Percentiles rank a stretch among this genome's conserved stretches.
Conservation (phyloP, 2,113 vertebrate species). For the Epinephelus cyanopodus region DNA sequence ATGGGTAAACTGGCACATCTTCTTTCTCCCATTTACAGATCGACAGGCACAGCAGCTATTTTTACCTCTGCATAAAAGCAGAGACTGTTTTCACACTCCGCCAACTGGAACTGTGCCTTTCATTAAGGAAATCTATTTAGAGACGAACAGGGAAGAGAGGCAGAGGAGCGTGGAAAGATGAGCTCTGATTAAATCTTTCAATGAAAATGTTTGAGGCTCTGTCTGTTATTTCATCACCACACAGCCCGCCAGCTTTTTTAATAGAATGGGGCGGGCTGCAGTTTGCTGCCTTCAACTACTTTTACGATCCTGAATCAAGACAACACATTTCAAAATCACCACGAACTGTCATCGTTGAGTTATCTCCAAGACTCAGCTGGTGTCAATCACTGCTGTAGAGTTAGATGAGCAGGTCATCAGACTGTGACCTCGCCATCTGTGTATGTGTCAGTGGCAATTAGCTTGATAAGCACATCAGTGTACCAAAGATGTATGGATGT, state of each 20-base stretch:
- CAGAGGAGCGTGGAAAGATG: slow-evolving; percentile 54
- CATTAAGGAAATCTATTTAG: slow-evolving; percentile 81
- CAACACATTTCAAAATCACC: slow-evolving; percentile 1
- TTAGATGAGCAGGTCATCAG: slow-evolving; percentile 61
- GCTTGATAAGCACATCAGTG: slow-evolving; percentile 51
- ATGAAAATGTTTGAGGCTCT: slow-evolving; percentile 59
- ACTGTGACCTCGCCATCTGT: slow-evolving; percentile 73
- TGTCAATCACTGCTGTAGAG: slow-evolving; percentile 56
- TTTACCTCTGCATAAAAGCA: slow-evolving; percentile 76
- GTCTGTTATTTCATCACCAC: slow-evolving; percentile 45
- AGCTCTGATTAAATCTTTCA: slow-evolving; percentile 68
- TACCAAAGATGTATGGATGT: slow-evolving; percentile 9
- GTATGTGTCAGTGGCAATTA: slow-evolving; percentile 60
- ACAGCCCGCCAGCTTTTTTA: not conserved
- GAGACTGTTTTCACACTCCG: slow-evolving; percentile 75
- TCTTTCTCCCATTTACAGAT: slow-evolving; percentile 62
- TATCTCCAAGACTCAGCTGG: slow-evolving; percentile 52
- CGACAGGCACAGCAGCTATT: slow-evolving; percentile 74
- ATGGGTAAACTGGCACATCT: slow-evolving; percentile 51
- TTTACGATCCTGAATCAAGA: slow-evolving; percentile 35
- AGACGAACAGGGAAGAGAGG: slow-evolving; percentile 42
- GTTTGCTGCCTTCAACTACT: slow-evolving; percentile 16
- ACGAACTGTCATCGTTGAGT: slow-evolving; percentile 12
- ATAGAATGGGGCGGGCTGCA: not conserved
- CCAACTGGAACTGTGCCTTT: slow-evolving; percentile 77